Conservation (phyloP, 2,113 vertebrate species). For the Euleptes europaea region DNA sequence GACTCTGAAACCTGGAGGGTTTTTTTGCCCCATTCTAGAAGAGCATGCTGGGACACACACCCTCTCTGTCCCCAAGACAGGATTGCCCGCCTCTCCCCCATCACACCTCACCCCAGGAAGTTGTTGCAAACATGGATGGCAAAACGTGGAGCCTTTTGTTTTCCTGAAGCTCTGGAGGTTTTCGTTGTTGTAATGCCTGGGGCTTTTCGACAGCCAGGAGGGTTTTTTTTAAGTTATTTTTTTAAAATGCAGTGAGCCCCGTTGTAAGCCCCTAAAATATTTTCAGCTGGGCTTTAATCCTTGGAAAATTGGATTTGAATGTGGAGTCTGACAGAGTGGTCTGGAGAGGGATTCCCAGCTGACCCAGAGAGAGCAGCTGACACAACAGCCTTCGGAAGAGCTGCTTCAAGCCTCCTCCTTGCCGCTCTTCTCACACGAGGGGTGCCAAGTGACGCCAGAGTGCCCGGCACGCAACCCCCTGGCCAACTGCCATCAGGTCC, state of each 20-base stretch:
- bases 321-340: neutral
- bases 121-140: too few relatives aligned
- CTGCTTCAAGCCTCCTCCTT: neutral
- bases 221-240: neutral
- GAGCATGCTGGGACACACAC: too few relatives aligned
- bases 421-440: neutral
- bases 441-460: neutral
- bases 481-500: too few relatives aligned
- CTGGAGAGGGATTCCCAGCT: neutral
- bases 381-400: neutral
- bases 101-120: too few relatives aligned
- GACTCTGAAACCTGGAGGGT: too few relatives aligned
- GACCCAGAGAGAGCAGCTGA: neutral
- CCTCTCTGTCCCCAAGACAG: too few relatives aligned
- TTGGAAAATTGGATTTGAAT: neutral
- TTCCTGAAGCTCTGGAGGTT: neutral
- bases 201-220: too few relatives aligned
- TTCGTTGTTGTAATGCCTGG: too few relatives aligned
- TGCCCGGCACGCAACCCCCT: neutral
- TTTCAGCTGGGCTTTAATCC: neutral
- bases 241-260: neutral
- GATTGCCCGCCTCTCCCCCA: too few relatives aligned
- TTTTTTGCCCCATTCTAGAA: neutral
- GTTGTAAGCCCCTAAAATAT: neutral
- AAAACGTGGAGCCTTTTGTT: neutral